Base-by-base conservation (phyloP, 2,113 vertebrate genomes). In the Silurus glanis region DNA sequence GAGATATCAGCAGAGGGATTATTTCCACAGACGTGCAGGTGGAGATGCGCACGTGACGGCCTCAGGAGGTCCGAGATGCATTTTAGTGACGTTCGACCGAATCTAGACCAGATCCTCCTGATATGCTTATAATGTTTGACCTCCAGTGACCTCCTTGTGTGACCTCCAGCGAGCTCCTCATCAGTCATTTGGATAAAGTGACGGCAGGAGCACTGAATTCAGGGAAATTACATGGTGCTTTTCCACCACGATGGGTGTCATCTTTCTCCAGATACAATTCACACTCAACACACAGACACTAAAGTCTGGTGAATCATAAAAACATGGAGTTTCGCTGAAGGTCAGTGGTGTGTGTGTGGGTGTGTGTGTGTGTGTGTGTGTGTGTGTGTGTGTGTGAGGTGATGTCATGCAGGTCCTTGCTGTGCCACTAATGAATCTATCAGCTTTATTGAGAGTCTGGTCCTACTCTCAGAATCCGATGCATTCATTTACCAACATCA, bases 401-500 rank as follows among this genome's bases (percentile, higher is more conserved):
- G 76, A 79, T 58, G 76, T 79, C 75, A 56, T 78, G 16, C 53
- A 78, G 75, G 75, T 56, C n/a, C 51, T 37, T 76, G 21, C 9
- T 76, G 49, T 76, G 49, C 51, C 74, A 55, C n/a, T 12, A 76
- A 9, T 55, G 67, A 71, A 19, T 19, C 3, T 47, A 45, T 71
- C 67, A 49, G 47, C 72, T 75, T 72, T 75, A n/a, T 75, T 6
- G 49, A n/a, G 72, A 53, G 3, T 79, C 12, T 9, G 13, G 85
- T 85, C 14, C 16, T 9, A 53, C 62, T 2, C 51, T 87, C 47
- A 51, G 69, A 74, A 47, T 28, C 28, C 12, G 82, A 79, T 88
- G 75, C 62, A 61, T 91, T 87, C 71, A 89, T 91, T 72, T 56
- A 86, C 28, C 19, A 9, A 17, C 19, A 56, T 80, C 53, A 58